These are phyloP conservation scores for Mormyrus proboscirostris DNA, from an alignment of 2,797 vertebrate genomes.

Conservation along the genomic window DNA sequence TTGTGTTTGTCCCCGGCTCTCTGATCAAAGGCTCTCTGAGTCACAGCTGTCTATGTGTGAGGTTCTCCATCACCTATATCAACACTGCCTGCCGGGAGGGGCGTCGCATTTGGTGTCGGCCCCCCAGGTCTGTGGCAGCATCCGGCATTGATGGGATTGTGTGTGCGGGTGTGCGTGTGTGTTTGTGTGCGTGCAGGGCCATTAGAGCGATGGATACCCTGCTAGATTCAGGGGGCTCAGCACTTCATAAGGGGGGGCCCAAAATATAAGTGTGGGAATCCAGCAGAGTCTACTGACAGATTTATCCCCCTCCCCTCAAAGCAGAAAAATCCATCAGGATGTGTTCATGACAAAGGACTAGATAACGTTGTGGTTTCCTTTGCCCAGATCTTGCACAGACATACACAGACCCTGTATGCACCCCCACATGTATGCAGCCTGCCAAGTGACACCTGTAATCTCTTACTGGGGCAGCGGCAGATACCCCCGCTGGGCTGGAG, in stretches of 20 bases:
- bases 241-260: neutral
- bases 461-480: conserved; percentile 51
- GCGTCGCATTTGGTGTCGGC: conserved; percentile 32
- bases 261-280: neutral
- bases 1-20: conserved; percentile 37
- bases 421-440: neutral
- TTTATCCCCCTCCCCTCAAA: neutral
- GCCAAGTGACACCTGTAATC: conserved; percentile 55
- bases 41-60: conserved; percentile 63
- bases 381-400: conserved; percentile 17
- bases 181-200: neutral
- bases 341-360: neutral
- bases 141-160: conserved; percentile 32
- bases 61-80: conserved; percentile 67
- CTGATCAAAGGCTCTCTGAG: conserved; percentile 66
- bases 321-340: neutral
- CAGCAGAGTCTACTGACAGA: neutral
- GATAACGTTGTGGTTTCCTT: neutral
- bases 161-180: neutral
- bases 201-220: neutral
- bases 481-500: conserved; percentile 47
- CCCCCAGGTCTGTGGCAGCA: conserved; percentile 47
- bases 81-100: conserved; percentile 56
- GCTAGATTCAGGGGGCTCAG: neutral
- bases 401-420: neutral